These are phyloP conservation scores for Calypte anna DNA, from an alignment of 2,113 vertebrate species.

Conservation along the genomic window DNA sequence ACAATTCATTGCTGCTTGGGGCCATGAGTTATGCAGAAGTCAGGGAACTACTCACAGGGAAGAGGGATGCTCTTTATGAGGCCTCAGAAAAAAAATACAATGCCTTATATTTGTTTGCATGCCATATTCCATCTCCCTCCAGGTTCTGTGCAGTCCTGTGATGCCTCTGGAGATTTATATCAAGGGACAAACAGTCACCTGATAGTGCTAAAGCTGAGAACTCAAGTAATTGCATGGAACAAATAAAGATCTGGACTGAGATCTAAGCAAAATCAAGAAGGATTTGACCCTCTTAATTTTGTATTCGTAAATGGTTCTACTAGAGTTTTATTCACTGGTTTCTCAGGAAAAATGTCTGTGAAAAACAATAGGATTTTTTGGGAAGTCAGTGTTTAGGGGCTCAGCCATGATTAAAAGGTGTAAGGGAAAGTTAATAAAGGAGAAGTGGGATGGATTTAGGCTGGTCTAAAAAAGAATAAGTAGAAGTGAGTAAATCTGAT, in stretches of 20 bases:
- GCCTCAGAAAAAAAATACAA: neutral
- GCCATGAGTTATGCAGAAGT: constrained; percentile 33
- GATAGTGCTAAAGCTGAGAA: neutral
- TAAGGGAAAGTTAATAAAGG: neutral
- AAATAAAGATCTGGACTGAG: neutral
- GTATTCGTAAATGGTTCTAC: neutral
- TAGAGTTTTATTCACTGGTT: neutral
- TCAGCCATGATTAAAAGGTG: neutral
- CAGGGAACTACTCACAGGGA: neutral
- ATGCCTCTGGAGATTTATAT: neutral
- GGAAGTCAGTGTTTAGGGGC: neutral
- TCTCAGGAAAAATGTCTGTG: neutral
- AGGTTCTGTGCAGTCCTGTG: neutral
- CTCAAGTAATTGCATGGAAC: neutral
- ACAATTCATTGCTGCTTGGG: constrained; percentile 41
- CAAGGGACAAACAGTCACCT: neutral
- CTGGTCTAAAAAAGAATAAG: neutral
- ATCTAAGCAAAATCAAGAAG: neutral
- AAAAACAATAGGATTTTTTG: neutral
- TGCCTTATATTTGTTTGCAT: neutral
- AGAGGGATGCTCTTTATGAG: neutral
- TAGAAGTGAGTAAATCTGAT: neutral
- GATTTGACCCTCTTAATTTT: neutral
- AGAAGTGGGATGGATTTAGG: neutral
- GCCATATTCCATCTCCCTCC: neutral